Evolutionary conservation across 2,888 invertebrate genomes (phyloP).

Genomic region (Reticulitermes lucifugus): DNA sequence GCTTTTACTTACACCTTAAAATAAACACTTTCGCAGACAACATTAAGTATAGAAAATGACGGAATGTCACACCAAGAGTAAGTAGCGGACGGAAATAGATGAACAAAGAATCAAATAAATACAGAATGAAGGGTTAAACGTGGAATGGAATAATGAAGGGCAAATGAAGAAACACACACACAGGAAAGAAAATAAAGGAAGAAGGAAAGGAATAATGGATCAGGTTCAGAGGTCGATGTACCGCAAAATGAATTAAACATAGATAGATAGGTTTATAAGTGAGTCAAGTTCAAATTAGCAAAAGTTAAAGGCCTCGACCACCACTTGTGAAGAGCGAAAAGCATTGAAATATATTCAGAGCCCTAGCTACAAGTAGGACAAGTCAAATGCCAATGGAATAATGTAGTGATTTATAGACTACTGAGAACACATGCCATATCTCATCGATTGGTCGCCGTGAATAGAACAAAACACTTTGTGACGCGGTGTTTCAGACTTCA

Average conservation of each 20-base stretch:
- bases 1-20: too few species aligned
- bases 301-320: background rate
- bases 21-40: too few species aligned
- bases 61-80: too few species aligned
- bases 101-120: background rate
- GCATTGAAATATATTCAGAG: background rate
- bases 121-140: too few species aligned
- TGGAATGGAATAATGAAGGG: too few species aligned
- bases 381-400: slow-evolving; percentile 12
- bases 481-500: background rate
- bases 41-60: too few species aligned
- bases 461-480: background rate
- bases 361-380: background rate
- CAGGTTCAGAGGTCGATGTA: background rate
- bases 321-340: slow-evolving; percentile 13
- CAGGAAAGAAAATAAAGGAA: background rate
- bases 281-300: too few species aligned
- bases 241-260: too few species aligned
- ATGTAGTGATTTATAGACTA: background rate
- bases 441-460: background rate
- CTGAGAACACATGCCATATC: background rate
- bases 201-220: background rate
- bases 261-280: too few species aligned
- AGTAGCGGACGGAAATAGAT: background rate
- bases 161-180: background rate